These are phyloP conservation scores for Otus scops DNA, from an alignment of 2,797 vertebrate species.

Conservation along the genomic window DNA sequence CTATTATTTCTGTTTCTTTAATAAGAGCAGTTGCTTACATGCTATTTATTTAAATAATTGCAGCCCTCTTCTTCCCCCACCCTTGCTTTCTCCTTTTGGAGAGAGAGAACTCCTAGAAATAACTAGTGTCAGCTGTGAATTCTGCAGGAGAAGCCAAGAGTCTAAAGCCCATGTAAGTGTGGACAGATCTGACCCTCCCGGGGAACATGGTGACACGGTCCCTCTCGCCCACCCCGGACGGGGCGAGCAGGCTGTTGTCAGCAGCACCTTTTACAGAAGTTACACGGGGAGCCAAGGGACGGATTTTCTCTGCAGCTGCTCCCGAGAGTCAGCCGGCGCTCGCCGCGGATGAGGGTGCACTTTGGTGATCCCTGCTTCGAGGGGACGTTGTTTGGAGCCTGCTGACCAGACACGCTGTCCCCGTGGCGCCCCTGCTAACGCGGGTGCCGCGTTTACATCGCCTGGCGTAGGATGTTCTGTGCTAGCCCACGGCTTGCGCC, in stretches of 20 bases:
- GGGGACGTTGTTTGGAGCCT: neutral
- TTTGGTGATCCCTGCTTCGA: neutral
- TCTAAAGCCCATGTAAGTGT: neutral
- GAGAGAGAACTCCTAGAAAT: slow-evolving; percentile 42
- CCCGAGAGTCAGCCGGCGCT: neutral
- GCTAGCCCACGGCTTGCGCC: fast-evolving
- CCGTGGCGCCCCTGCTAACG: fast-evolving
- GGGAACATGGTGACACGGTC: neutral
- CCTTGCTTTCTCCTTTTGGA: slow-evolving; percentile 36
- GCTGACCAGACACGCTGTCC: neutral
- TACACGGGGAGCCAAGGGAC: neutral
- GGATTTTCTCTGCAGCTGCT: neutral
- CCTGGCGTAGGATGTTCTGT: neutral
- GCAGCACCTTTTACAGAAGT: slow-evolving; percentile 16
- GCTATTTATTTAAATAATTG: slow-evolving; percentile 48
- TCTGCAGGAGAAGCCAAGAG: slow-evolving; percentile 38
- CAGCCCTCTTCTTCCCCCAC: slow-evolving; percentile 3
- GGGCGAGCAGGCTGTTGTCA: neutral
- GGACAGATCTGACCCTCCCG: neutral
- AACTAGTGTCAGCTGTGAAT: slow-evolving; percentile 55
- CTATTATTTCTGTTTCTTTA: slow-evolving; percentile 11
- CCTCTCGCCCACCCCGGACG: fast-evolving
- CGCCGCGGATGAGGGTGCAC: neutral
- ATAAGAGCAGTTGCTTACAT: neutral
- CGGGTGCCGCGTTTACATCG: fast-evolving